Evolutionary conservation across 2,797 vertebrate species (phyloP).

Genomic region (Esox lucius): DNA sequence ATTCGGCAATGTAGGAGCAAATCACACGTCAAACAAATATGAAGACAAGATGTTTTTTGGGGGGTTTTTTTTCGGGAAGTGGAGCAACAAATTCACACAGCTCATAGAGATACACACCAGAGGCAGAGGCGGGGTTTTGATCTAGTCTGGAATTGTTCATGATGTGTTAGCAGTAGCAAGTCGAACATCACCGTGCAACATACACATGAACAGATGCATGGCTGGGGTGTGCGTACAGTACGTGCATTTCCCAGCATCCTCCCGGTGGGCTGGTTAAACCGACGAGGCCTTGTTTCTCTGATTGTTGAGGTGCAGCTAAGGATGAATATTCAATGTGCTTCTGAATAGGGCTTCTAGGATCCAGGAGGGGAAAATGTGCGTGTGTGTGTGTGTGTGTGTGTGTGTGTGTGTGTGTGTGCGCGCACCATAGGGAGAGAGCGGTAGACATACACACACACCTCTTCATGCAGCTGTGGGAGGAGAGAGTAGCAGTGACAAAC

Average conservation of each 20-base stretch:
- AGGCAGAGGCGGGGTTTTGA: neutral
- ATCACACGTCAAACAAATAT: neutral
- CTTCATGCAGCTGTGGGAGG: slow-evolving; percentile 84
- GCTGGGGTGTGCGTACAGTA: neutral
- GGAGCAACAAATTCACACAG: neutral
- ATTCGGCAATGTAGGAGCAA: neutral
- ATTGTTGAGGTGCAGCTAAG: slow-evolving; percentile 60
- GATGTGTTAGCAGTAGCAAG: neutral
- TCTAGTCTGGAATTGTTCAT: neutral
- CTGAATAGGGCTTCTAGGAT: slow-evolving; percentile 50
- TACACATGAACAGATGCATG: too few relatives aligned
- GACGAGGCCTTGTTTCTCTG: slow-evolving; percentile 69
- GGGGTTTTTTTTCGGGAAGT: too few relatives aligned
- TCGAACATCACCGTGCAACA: too few relatives aligned
- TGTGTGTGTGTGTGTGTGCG: too few relatives aligned
- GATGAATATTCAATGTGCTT: slow-evolving; percentile 75
- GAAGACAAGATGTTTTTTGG: too few relatives aligned
- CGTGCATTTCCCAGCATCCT: slow-evolving; percentile 54
- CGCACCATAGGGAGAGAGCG: slow-evolving; percentile 48
- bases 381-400: too few relatives aligned
- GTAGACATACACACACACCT: slow-evolving; percentile 38
- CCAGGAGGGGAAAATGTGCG: slow-evolving; percentile 49
- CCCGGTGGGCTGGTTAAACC: slow-evolving; percentile 66
- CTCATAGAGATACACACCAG: neutral
- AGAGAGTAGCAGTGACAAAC: slow-evolving; percentile 98